Conservation (phyloP, 2,113 vertebrate genomes). For the Pedionomus torquatus region DNA sequence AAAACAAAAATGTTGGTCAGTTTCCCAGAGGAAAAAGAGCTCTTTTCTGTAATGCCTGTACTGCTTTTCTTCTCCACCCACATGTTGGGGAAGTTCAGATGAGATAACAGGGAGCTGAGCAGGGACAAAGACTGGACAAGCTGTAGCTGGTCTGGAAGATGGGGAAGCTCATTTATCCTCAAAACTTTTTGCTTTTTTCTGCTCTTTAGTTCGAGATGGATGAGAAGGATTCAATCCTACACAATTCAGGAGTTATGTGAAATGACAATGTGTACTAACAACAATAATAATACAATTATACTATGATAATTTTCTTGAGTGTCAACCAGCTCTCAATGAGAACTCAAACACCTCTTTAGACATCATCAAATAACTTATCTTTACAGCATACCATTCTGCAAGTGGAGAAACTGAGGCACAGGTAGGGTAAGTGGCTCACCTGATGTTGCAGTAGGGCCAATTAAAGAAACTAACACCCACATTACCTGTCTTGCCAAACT, state of each 20-base stretch:
- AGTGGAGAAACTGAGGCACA: background rate
- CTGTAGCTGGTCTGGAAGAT: background rate
- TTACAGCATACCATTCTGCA: background rate
- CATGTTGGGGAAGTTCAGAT: background rate
- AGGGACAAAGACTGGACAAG: background rate
- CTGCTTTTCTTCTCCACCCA: background rate
- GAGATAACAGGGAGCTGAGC: background rate
- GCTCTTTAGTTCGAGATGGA: background rate
- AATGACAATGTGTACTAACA: background rate
- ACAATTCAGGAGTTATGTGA: background rate
- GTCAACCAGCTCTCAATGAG: background rate
- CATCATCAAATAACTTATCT: background rate
- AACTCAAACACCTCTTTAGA: background rate
- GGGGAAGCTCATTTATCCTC: background rate
- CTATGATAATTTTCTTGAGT: background rate
- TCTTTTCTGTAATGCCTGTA: background rate
- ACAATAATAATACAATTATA: background rate
- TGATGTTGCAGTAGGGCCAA: rapidly evolving
- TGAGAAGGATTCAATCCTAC: background rate
- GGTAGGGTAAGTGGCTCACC: background rate
- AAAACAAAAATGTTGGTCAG: background rate
- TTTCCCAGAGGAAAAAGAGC: background rate
- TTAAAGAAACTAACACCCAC: background rate
- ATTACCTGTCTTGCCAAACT: background rate
- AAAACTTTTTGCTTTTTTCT: background rate